Evolutionary conservation across 2,113 vertebrate species (phyloP).

Genomic region (Poecilia latipinna): DNA sequence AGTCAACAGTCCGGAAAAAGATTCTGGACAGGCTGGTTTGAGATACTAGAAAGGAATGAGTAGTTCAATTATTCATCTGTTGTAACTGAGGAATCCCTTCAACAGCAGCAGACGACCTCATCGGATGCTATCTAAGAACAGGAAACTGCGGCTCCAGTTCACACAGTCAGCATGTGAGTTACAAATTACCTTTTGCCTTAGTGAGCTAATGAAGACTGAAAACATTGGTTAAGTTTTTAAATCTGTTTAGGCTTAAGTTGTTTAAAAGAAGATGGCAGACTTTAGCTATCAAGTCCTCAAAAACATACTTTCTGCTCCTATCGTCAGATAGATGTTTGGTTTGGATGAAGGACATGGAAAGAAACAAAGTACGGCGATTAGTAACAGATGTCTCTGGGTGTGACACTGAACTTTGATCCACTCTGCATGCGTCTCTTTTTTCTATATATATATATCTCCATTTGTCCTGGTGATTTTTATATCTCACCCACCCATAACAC

Average conservation of each 20-base stretch:
- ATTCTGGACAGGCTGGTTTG: not conserved
- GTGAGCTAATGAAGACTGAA: not conserved
- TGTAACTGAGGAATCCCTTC: too few species aligned
- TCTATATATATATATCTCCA: not conserved
- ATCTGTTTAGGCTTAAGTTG: not conserved
- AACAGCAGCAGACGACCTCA: not conserved
- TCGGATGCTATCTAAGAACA: too few species aligned
- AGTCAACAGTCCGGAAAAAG: too few species aligned
- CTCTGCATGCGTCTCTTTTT: slow-evolving; percentile 1
- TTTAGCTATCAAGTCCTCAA: not conserved
- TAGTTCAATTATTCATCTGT: not conserved
- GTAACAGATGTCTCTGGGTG: not conserved
- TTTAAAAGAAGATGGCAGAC: not conserved
- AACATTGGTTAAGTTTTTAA: not conserved
- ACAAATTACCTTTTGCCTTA: not conserved
- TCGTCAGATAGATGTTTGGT: not conserved
- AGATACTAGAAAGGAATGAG: not conserved
- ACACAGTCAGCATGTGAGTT: too few species aligned
- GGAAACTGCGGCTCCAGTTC: too few species aligned
- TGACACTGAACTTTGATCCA: slow-evolving; percentile 49
- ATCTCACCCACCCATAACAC: slow-evolving; percentile 3
- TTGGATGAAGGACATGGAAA: not conserved
- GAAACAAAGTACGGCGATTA: slow-evolving; percentile 34
- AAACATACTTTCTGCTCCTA: not conserved
- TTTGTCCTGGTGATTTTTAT: not conserved